Conservation (phyloP, 2,113 vertebrate genomes). For the Okapia johnstoni region DNA sequence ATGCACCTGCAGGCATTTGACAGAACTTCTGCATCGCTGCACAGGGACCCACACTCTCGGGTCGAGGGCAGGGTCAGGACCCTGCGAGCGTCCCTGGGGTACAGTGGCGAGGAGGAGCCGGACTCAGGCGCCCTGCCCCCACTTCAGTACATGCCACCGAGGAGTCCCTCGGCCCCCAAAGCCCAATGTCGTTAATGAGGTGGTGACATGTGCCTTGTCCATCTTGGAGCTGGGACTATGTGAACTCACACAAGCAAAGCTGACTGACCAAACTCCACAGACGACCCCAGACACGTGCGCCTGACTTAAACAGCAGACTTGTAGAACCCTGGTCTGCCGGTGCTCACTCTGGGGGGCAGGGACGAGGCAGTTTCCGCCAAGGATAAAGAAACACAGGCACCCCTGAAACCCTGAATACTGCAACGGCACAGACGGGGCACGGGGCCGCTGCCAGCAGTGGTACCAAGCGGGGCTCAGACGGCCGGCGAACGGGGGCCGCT, state of each 20-base stretch:
- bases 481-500: neutral
- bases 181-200: too few relatives aligned
- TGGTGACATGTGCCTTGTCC: neutral
- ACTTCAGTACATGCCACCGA: rapidly evolving
- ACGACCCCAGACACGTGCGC: rapidly evolving
- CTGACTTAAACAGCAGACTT: rapidly evolving
- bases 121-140: rapidly evolving
- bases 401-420: too few relatives aligned
- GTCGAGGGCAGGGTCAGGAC: neutral
- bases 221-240: rapidly evolving
- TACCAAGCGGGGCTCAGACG: too few relatives aligned
- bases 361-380: too few relatives aligned
- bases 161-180: rapidly evolving
- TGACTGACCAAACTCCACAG: neutral
- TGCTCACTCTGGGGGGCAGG: neutral
- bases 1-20: rapidly evolving
- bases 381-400: too few relatives aligned
- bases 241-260: neutral
- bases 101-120: neutral
- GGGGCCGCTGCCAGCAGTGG: neutral
- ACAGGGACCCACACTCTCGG: rapidly evolving
- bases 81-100: too few relatives aligned
- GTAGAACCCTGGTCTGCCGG: too few relatives aligned
- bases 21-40: too few relatives aligned
- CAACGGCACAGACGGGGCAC: neutral